A percentile compares a stretch with the other conserved stretches of the same genome.
Conservation (phyloP, 2,797 vertebrate species). For the Alauda arvensis region DNA sequence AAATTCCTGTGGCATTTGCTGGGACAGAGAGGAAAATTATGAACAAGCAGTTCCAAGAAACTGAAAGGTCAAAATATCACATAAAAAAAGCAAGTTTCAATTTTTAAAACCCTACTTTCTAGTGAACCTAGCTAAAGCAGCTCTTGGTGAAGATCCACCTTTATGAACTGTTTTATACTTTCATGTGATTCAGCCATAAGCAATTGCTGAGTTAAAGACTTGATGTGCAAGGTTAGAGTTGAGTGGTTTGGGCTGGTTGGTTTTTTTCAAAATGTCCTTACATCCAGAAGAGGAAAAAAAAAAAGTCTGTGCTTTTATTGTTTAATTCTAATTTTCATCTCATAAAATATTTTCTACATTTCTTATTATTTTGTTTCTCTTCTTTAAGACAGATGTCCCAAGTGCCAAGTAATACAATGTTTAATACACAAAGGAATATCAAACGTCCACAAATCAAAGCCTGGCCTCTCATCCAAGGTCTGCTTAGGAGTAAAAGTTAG, state of each 20-base stretch:
- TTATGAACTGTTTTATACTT: not conserved
- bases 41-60: not conserved
- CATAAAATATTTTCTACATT: not conserved
- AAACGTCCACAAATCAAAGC: conserved; percentile 28
- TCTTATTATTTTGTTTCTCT: not conserved
- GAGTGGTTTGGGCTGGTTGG: not conserved
- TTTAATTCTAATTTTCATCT: not conserved
- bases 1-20: not conserved
- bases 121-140: not conserved
- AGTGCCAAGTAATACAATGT: not conserved
- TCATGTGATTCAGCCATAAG: not conserved
- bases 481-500: not conserved
- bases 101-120: not conserved
- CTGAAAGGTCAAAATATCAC: not conserved
- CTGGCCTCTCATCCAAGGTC: not conserved
- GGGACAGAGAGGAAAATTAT: not conserved
- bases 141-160: not conserved
- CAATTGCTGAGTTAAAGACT: not conserved
- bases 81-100: not conserved
- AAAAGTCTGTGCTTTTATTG: not conserved
- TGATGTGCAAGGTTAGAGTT: not conserved
- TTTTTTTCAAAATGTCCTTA: not conserved
- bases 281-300: not conserved
- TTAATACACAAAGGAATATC: not conserved
- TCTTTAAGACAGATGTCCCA: not conserved